A percentile compares a stretch with the other conserved stretches of the same genome.
These are phyloP conservation scores for Yoshiicerus persimilis DNA, from an alignment of 1,140 invertebrate genomes.

Conservation along the genomic window DNA sequence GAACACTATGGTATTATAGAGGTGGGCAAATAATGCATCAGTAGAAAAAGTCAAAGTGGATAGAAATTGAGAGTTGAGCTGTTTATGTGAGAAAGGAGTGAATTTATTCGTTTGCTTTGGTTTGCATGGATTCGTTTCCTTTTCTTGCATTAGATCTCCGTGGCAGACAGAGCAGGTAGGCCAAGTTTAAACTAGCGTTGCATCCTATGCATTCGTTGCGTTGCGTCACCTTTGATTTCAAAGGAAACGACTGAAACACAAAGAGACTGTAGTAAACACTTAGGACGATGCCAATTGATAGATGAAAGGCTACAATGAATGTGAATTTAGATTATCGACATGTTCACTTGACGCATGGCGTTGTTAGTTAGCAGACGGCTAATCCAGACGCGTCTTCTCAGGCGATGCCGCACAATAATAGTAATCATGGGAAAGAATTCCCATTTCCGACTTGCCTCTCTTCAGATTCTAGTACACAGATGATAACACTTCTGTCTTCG, in stretches of 20 bases:
- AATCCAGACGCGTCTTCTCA: neutral
- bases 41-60: neutral
- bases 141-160: neutral
- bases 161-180: no score
- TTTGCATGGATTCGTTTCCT: neutral
- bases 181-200: neutral
- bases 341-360: neutral
- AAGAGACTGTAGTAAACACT: neutral
- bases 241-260: neutral
- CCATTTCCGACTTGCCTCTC: constrained; percentile 4
- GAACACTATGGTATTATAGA: neutral
- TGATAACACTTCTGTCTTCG: neutral
- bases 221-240: no score
- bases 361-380: neutral
- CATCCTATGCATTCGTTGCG: no score
- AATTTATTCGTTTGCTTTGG: constrained; percentile 12
- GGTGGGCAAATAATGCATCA: neutral
- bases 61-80: neutral
- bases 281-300: neutral
- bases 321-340: neutral
- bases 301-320: constrained; percentile 4
- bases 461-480: neutral
- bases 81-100: neutral
- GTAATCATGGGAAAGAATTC: constrained; percentile 27
- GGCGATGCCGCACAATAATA: neutral